Evolutionary conservation across 1,140 invertebrate genomes (phyloP).

Genomic region (Heliconius eleuchia): DNA sequence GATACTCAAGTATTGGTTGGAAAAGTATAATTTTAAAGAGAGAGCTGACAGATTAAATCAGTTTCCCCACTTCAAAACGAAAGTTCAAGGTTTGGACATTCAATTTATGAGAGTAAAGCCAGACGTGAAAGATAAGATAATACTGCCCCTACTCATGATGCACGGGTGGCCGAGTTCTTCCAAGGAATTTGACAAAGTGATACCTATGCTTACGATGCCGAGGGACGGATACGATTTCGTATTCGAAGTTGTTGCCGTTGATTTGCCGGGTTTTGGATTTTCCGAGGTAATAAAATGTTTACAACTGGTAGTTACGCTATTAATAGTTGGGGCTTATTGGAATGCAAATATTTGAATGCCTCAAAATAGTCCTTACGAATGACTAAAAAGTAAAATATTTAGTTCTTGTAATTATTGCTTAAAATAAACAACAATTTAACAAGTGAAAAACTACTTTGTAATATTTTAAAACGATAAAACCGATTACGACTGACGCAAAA

Average conservation of each 20-base stretch:
- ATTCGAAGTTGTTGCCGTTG: slow-evolving; percentile 91
- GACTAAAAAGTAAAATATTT: not conserved
- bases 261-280: slow-evolving; percentile 93
- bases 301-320: not conserved
- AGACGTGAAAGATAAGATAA: slow-evolving; percentile 61
- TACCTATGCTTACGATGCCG: slow-evolving; percentile 86
- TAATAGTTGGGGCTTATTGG: not conserved
- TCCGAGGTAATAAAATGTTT: slow-evolving; percentile 83
- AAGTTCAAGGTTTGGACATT: slow-evolving; percentile 88
- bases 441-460: not conserved
- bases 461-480: not conserved
- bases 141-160: slow-evolving; percentile 89
- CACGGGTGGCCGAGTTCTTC: slow-evolving; percentile 97
- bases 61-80: slow-evolving; percentile 88
- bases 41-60: slow-evolving; percentile 86
- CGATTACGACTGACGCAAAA: not conserved
- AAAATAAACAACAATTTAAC: not conserved
- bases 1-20: slow-evolving; percentile 87
- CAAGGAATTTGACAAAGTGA: slow-evolving; percentile 92
- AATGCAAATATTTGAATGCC: not conserved
- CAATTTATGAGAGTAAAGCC: slow-evolving; percentile 87
- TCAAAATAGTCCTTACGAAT: not conserved
- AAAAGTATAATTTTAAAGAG: slow-evolving; percentile 88
- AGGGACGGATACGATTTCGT: slow-evolving; percentile 84
- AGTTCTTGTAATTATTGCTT: not conserved